Evolutionary conservation across 2,888 invertebrate genomes (phyloP).

Genomic region (Apotomis capreana): DNA sequence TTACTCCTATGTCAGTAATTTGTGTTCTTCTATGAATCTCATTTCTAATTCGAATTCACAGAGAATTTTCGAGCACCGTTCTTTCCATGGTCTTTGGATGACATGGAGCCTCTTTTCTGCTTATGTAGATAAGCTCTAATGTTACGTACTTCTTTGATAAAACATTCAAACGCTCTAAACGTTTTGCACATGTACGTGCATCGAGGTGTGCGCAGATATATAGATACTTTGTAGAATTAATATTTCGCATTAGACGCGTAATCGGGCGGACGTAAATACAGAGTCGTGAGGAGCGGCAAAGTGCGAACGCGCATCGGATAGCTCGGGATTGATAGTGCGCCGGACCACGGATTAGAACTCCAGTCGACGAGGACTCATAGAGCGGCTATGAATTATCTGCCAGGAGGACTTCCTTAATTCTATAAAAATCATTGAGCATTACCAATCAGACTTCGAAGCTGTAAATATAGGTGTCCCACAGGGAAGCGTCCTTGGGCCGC

Average conservation of each 20-base stretch:
- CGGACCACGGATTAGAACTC: conserved; percentile 27
- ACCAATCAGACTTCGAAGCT: no score
- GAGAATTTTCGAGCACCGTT: no score
- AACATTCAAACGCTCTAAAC: not conserved
- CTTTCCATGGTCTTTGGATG: no score
- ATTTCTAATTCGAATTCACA: no score
- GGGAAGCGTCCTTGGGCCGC: no score
- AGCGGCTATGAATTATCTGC: not conserved
- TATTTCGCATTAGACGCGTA: conserved; percentile 48
- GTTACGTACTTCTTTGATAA: no score
- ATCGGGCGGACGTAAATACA: conserved; percentile 44
- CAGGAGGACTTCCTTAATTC: not conserved
- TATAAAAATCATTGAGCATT: no score
- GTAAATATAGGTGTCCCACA: no score
- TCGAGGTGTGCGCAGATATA: not conserved
- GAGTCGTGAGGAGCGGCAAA: conserved; percentile 46
- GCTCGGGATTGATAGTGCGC: conserved; percentile 41
- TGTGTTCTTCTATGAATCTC: no score
- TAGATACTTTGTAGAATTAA: conserved; percentile 43
- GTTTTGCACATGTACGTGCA: not conserved
- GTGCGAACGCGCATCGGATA: conserved; percentile 44
- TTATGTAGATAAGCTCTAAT: no score
- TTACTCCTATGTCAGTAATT: no score
- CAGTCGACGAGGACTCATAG: not conserved
- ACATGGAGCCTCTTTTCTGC: no score